Conservation (phyloP, 2,113 vertebrate genomes). For the Odocoileus hemionus region DNA sequence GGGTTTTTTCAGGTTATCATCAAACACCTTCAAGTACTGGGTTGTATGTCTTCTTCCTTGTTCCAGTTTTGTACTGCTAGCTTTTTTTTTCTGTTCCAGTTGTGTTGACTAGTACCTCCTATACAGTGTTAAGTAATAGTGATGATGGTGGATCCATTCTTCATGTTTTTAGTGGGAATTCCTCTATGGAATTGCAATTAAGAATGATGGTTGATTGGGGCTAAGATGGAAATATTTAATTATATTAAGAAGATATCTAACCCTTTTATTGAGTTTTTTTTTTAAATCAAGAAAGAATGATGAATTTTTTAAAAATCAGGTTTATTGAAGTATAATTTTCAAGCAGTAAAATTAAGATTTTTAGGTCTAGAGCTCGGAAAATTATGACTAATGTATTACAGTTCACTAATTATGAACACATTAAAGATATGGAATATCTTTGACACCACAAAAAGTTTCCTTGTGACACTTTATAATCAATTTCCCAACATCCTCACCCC, state of each 20-base stretch:
- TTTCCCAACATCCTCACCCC: not conserved
- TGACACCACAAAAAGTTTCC: not conserved
- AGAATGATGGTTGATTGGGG: not conserved
- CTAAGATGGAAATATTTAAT: not conserved
- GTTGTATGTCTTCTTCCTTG: not conserved
- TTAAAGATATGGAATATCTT: not conserved
- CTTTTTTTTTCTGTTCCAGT: not conserved
- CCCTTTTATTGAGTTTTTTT: not conserved
- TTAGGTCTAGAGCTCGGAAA: not conserved
- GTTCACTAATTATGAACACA: not conserved
- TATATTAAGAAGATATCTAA: not conserved
- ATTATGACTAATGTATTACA: not conserved
- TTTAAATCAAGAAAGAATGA: not conserved
- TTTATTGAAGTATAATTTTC: not conserved
- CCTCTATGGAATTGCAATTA: not conserved
- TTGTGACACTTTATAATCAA: not conserved
- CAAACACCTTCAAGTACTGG: not conserved
- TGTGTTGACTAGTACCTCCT: not conserved
- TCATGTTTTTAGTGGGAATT: not conserved
- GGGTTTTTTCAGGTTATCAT: not conserved
- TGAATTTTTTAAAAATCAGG: not conserved
- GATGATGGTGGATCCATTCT: not conserved
- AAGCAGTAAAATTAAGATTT: not conserved
- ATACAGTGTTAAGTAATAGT: not conserved
- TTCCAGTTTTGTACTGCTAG: not conserved